Percentiles rank a stretch among this genome's conserved stretches.
Evolutionary conservation across 2,888 invertebrate species (phyloP).

Genomic region (Acleris literana): DNA sequence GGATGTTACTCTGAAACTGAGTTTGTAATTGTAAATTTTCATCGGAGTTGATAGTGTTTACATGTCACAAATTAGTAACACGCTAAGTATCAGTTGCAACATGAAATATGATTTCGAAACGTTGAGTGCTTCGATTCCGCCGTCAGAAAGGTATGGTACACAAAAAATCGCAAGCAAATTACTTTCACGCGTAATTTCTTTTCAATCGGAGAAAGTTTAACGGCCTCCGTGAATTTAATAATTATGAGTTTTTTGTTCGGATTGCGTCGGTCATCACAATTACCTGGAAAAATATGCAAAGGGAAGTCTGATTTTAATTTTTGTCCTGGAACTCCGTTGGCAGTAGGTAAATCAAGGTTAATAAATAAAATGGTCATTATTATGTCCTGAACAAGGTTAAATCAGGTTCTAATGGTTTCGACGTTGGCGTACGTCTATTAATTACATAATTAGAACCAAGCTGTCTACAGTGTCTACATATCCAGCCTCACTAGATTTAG

Average conservation of each 20-base stretch:
- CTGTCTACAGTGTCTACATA: too few relatives aligned
- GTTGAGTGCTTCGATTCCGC: conserved; percentile 21
- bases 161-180: conserved; percentile 30
- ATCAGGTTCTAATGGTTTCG: too few relatives aligned
- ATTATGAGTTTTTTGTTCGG: conserved; percentile 14
- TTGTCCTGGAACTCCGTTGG: too few relatives aligned
- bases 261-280: background rate
- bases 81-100: conserved; percentile 15
- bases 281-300: background rate
- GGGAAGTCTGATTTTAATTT: too few relatives aligned
- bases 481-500: too few relatives aligned
- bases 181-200: conserved; percentile 37
- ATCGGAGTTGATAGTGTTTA: background rate
- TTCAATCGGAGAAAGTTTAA: conserved; percentile 39
- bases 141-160: conserved; percentile 24
- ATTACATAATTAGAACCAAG: too few relatives aligned
- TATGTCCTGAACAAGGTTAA: too few relatives aligned
- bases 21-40: too few relatives aligned
- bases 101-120: conserved; percentile 13
- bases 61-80: background rate
- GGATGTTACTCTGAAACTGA: too few relatives aligned
- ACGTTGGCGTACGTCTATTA: too few relatives aligned
- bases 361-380: too few relatives aligned
- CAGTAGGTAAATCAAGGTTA: too few relatives aligned
- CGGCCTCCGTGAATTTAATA: conserved; percentile 22